Evolutionary conservation across 2,113 vertebrate species (phyloP).

Genomic region (Corythoichthys intestinalis): DNA sequence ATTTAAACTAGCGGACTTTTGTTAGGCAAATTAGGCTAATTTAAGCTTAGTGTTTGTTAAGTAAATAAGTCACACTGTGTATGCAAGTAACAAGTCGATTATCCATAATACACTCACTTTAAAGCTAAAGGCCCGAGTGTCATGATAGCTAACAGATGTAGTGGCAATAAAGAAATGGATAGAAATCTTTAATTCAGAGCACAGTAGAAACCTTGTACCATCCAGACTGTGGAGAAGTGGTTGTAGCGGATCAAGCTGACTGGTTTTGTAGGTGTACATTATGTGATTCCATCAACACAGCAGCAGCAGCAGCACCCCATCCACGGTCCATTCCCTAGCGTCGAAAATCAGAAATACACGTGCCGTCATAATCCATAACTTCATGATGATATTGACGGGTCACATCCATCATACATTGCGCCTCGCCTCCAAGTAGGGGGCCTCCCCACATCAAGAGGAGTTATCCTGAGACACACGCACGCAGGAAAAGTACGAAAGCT

Average conservation of each 20-base stretch:
- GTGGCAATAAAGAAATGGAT: background rate
- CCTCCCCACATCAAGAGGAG: too few species aligned
- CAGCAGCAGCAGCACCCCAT: slow-evolving; percentile 1
- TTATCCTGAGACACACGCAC: too few species aligned
- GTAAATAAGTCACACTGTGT: too few species aligned
- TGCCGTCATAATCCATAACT: background rate
- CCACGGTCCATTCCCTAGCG: background rate
- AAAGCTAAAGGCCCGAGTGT: background rate
- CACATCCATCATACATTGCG: too few species aligned
- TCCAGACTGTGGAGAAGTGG: slow-evolving; percentile 2
- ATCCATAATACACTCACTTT: background rate
- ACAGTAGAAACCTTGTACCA: slow-evolving; percentile 12
- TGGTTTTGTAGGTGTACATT: background rate
- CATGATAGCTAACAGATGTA: background rate
- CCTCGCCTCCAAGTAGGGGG: too few species aligned
- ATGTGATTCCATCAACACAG: background rate
- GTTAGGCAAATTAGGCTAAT: too few species aligned
- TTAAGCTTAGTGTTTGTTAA: too few species aligned
- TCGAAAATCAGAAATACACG: background rate
- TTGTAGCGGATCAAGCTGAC: background rate
- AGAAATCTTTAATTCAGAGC: background rate
- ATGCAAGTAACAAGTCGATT: background rate
- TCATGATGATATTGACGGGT: too few species aligned
- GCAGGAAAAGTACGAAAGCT: too few species aligned
- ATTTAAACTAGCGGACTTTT: too few species aligned